Base-by-base conservation (phyloP, 2,888 invertebrate genomes). In the Hyposoter dolosus region DNA sequence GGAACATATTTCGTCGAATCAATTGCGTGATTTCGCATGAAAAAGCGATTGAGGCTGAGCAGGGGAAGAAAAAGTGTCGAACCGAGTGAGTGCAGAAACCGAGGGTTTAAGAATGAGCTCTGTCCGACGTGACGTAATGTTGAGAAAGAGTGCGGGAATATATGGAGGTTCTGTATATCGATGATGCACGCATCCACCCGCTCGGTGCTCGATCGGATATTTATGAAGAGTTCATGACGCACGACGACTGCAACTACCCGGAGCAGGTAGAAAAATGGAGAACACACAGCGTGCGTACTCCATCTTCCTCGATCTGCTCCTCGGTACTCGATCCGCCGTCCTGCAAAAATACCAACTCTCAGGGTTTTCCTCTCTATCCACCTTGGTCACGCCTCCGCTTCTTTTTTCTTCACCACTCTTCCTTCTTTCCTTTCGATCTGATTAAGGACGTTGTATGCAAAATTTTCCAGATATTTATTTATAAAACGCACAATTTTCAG, bases 171-270 rank as follows among this genome's bases (percentile, higher is more conserved):
- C 23, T 56, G 10, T 56, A 10, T 23, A 56, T 60, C 23, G 63
- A 81, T 43, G 80, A 71, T 72, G 81, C 66, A 72, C 68, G 68
- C 68, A 12, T 19, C 43, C 77, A 75, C 82, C 87, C 88, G 88
- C 88, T 89, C 85, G 88, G 88, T 88, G 88, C 88, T 88, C 88
- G n/a, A 91, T 91, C 87, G 83, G 89, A 89, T 91, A 91, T 91
- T 91, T 91, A 91, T 90, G 86, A 90, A 90, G 85, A 88, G 88
- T 72, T 47, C 68, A 75, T 87, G 87, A 88, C 86, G 85, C 88
- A 88, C 86, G 83, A 86, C 87, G 68, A 86, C 80, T 66, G 69
- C 74, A 88, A 86, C 77, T 87, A 76, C 77, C 56, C 28, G 28
- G 28, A 28, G 63, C 83, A 85, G 28, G 28, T 28, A 28, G 66